Evolutionary conservation across 2,888 invertebrate species (phyloP), one percentile per base, ranked within the genome.

Genomic region (Calameuta filiformis): DNA sequence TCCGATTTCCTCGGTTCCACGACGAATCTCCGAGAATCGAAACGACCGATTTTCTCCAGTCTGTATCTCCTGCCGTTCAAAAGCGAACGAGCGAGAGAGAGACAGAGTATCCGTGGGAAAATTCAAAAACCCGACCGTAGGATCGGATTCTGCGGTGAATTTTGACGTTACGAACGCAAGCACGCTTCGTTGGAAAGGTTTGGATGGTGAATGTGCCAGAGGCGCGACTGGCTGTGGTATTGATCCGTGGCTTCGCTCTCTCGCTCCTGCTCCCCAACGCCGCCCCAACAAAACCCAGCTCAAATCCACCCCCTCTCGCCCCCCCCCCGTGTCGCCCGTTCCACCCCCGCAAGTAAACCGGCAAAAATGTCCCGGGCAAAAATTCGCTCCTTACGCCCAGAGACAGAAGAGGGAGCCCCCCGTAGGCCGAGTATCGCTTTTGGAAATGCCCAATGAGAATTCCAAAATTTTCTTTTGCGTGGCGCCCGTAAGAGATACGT

Each of bases 171-270:
- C 77, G 73, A 76, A 77, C 75, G 77, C 75, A 79, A 80, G 79
- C 80, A 78, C 83, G 76, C 81, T 81, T 83, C 84, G 71, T 12
- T 56, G 84, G 87, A 84, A 86, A 86, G 83, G 81, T 86, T 56
- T 83, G 88, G 84, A 85, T 82, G 84, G 82, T 84, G 84, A 87
- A 83, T 81, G 85, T 85, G 84, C 84, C 85, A 83, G 87, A 86
- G 89, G 89, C 89, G 88, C 88, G 87, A 89, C 88, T 84, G 84
- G 86, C 86, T 88, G 84, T 84, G 88, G 91, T 91, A 91, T 91
- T 91, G 91, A 91, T 91, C 91, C 89, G 89, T 83, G 84, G 86
- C 83, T 85, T 87, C 87, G 81, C 83, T 86, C 83, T 77, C 76
- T 73, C 71, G 15, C 77, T 76, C 71, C 69, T 69, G 35, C 78